Evolutionary conservation across 1,140 invertebrate genomes (phyloP), one percentile per base, ranked within the genome.

Genomic region (Bombus turneri): DNA sequence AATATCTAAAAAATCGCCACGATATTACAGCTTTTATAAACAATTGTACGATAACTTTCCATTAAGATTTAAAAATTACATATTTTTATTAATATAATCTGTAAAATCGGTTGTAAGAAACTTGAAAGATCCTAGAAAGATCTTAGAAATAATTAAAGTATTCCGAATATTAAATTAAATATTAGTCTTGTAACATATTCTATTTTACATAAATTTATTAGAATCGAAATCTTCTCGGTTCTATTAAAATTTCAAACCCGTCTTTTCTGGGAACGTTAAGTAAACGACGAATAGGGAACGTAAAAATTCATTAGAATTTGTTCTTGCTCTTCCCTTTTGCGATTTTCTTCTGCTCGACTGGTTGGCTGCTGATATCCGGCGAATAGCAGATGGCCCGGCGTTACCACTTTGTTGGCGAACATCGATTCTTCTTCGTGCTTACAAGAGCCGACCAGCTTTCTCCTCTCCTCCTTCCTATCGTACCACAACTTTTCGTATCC

Each of bases 341-440:
- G 41, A 80, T 39, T 62, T 39, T 39, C 39, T 80, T 85, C 66
- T 8, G 37, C 37, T 28, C 76, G 68, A 62, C 69, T 62, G 66
- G 66, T 59, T 62, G 82, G 34, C 47, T 31, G 83, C 71, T 72
- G 77, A 80, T 85, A 85, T 85, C 83, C 71, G 68, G 28, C 72
- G 83, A 85, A 80, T 85, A 85, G 83, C 59, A 47, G 62, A 57
- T 68, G 59, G 64, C 25, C 37, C 43, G 41, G 81, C 72, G 80
- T 85, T 85, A 80, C 83, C 76, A 85, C 66, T 85, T 85, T 85
- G 66, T 85, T 79, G 82, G 82, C 82, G 75, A 85, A 85, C 83
- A 85, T 85, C 68, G 83, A 85, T 85, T 85, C 83, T 85, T 85
- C 76, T 85, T 85, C 76, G 76, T 80, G 68, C 76, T 85, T 85